A percentile compares a stretch with the other conserved stretches of the same genome.
Conservation (phyloP, 2,888 invertebrate species). For the Torymus texanus region DNA sequence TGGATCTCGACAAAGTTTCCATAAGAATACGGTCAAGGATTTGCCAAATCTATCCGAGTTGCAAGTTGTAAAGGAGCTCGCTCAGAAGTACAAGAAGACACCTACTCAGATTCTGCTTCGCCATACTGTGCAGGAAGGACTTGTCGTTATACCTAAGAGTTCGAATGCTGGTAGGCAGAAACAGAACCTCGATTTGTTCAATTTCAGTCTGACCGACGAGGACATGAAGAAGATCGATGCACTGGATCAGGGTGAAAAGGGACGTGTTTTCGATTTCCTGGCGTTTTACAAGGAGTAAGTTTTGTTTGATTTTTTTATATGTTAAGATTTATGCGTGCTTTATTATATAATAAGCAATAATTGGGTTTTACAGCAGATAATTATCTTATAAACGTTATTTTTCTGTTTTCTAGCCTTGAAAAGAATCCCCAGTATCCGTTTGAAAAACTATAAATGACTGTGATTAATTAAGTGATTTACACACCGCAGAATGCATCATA, state of each 20-base stretch:
- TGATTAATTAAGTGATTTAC: too few relatives aligned
- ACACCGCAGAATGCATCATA: too few relatives aligned
- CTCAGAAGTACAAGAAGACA: slow-evolving; percentile 79
- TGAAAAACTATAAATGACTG: too few relatives aligned
- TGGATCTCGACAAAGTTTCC: slow-evolving; percentile 77
- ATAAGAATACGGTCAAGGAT: slow-evolving; percentile 65
- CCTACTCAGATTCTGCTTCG: slow-evolving; percentile 84
- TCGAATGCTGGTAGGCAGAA: slow-evolving; percentile 81
- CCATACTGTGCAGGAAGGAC: slow-evolving; percentile 81
- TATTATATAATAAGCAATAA: too few relatives aligned
- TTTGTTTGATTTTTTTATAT: not conserved
- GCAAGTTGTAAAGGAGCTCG: slow-evolving; percentile 78
- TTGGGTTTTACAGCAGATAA: not conserved
- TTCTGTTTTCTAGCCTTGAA: slow-evolving; percentile 76
- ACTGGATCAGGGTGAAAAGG: slow-evolving; percentile 80
- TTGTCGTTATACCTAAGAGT: slow-evolving; percentile 88
- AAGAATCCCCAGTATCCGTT: slow-evolving; percentile 85
- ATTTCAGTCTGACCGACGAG: slow-evolving; percentile 78
- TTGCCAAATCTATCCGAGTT: slow-evolving; percentile 80
- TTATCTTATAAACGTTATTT: slow-evolving; percentile 16
- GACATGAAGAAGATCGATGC: slow-evolving; percentile 78
- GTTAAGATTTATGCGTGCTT: too few relatives aligned
- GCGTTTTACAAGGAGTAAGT: slow-evolving; percentile 71
- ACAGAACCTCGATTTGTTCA: slow-evolving; percentile 82
- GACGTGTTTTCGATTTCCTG: slow-evolving; percentile 83